Evolutionary conservation across 2,797 vertebrate genomes (phyloP).

Genomic region (Periophthalmus magnuspinnatus): DNA sequence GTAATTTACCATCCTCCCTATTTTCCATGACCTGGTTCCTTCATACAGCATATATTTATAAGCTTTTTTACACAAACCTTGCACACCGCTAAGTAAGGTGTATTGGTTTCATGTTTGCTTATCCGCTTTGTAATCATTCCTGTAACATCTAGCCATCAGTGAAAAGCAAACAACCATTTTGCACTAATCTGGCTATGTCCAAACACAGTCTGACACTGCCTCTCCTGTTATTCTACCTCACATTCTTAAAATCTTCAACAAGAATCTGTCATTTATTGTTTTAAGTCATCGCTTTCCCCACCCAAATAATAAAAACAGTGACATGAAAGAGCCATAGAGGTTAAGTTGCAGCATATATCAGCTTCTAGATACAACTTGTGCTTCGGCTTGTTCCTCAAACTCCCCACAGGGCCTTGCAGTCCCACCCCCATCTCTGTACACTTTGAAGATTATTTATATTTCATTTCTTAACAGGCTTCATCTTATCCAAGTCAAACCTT

Average conservation of each 20-base stretch:
- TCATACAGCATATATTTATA: neutral
- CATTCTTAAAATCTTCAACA: slow-evolving; percentile 34
- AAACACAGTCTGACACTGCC: slow-evolving; percentile 23
- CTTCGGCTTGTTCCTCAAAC: slow-evolving; percentile 41
- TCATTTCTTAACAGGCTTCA: slow-evolving; percentile 53
- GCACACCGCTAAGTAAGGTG: slow-evolving; percentile 39
- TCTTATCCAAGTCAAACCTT: slow-evolving; percentile 61
- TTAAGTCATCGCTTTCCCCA: slow-evolving; percentile 20
- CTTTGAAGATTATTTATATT: slow-evolving; percentile 74
- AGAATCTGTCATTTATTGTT: slow-evolving; percentile 58
- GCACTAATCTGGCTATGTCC: slow-evolving; percentile 13
- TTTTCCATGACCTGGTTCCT: slow-evolving; percentile 9
- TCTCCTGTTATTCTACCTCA: slow-evolving; percentile 43
- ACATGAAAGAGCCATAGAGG: slow-evolving; percentile 57
- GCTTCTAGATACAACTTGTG: slow-evolving; percentile 31
- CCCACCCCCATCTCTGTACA: slow-evolving; percentile 34
- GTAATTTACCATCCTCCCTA: slow-evolving; percentile 11
- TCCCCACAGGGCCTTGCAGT: slow-evolving; percentile 42
- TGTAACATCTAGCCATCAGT: slow-evolving; percentile 36
- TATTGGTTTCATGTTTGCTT: slow-evolving; percentile 20
- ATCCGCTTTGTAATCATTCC: slow-evolving; percentile 30
- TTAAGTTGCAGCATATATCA: slow-evolving; percentile 53
- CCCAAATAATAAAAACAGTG: slow-evolving; percentile 57
- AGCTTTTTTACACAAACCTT: slow-evolving; percentile 22
- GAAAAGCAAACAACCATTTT: slow-evolving; percentile 34